phyloP scores from a whole-genome alignment of 1,140 invertebrate genomes.

The Diuraphis noxia region DNA sequence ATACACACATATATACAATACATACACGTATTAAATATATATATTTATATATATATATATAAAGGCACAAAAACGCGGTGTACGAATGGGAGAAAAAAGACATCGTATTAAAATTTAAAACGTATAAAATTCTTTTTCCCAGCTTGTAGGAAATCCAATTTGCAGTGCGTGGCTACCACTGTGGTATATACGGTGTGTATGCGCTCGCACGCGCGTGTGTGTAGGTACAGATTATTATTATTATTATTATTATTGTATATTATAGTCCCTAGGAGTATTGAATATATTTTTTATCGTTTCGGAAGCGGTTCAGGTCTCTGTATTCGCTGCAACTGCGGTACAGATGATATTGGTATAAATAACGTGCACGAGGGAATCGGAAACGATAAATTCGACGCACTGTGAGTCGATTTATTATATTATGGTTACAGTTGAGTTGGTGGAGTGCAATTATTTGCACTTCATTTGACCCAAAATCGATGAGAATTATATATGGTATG shows the following conservation, averaged over 20 bases:
- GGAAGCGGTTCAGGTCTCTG: neutral
- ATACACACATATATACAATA: neutral
- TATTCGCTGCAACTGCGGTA: neutral
- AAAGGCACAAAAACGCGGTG: neutral
- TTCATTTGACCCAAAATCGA: too few relatives aligned
- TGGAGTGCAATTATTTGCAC: too few relatives aligned
- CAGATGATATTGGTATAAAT: neutral
- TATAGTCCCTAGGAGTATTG: neutral
- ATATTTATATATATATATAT: neutral
- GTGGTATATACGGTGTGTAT: neutral
- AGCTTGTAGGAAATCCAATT: neutral
- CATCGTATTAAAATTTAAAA: constrained; percentile 21
- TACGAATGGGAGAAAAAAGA: neutral
- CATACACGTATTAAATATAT: too few relatives aligned
- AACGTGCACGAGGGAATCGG: neutral
- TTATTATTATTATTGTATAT: neutral
- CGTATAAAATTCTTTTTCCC: constrained; percentile 10
- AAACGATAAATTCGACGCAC: neutral
- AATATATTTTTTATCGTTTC: neutral
- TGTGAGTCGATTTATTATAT: too few relatives aligned
- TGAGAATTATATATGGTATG: too few relatives aligned
- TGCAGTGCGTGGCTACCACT: neutral
- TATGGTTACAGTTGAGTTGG: too few relatives aligned
- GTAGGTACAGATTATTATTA: neutral
- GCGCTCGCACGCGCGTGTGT: neutral